Conservation (phyloP, 2,888 invertebrate genomes). For the Lamellibrachia columna region DNA sequence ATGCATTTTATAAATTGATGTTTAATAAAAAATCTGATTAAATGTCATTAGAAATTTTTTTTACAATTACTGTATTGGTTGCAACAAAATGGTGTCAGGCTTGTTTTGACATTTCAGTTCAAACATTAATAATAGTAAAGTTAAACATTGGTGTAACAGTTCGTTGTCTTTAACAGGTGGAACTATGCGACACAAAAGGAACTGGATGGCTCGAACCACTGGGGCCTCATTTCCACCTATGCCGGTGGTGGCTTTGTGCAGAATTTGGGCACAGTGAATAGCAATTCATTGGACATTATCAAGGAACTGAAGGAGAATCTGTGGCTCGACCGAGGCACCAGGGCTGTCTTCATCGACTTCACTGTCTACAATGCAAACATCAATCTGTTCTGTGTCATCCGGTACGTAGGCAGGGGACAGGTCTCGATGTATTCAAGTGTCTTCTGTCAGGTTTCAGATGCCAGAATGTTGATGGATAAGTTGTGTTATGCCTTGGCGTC, state of each 20-base stretch:
- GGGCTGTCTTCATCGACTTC: slow-evolving; percentile 76
- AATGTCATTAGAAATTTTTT: too few relatives aligned
- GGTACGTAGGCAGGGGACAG: slow-evolving; percentile 49
- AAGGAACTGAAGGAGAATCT: slow-evolving; percentile 66
- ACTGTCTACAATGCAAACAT: slow-evolving; percentile 76
- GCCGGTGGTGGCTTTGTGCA: slow-evolving; percentile 61
- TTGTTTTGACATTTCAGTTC: too few relatives aligned
- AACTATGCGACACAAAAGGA: slow-evolving; percentile 63
- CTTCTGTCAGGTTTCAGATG: too few relatives aligned
- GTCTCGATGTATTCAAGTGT: too few relatives aligned
- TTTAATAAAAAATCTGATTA: too few relatives aligned
- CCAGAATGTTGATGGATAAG: too few relatives aligned
- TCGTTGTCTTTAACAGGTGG: slow-evolving; percentile 55
- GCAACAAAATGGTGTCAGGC: too few relatives aligned
- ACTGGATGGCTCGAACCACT: slow-evolving; percentile 66
- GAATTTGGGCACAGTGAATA: slow-evolving; percentile 66
- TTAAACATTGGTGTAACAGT: not conserved
- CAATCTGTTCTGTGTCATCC: slow-evolving; percentile 74
- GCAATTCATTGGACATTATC: slow-evolving; percentile 65
- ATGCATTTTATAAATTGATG: too few relatives aligned
- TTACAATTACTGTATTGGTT: too few relatives aligned
- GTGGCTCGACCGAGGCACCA: slow-evolving; percentile 76
- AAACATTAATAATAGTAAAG: too few relatives aligned
- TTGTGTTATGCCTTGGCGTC: too few relatives aligned
- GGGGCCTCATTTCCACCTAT: slow-evolving; percentile 68